phyloP scores from a whole-genome alignment of 2,888 invertebrate genomes.

The Thera obeliscata region DNA sequence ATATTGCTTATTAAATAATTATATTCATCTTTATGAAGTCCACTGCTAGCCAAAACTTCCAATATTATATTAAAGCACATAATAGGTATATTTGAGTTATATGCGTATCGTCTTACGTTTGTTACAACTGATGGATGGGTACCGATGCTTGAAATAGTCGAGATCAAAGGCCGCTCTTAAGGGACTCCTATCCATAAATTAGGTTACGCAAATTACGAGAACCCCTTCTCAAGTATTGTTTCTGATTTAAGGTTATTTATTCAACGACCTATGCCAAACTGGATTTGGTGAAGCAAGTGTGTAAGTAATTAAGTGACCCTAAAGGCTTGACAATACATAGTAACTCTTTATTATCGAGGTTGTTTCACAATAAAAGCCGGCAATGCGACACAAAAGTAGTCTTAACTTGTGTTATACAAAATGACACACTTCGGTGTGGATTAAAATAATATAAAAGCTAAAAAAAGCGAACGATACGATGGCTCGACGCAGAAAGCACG shows the following conservation, averaged over 20 bases:
- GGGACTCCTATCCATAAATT: background rate
- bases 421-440: constrained; percentile 69
- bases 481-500: constrained; percentile 44
- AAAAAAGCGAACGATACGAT: constrained; percentile 49
- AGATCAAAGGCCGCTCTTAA: constrained; percentile 3
- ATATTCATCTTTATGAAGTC: too few relatives aligned
- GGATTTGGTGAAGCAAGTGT: background rate
- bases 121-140: constrained; percentile 2
- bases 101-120: too few relatives aligned
- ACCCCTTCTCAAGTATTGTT: background rate
- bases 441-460: constrained; percentile 74
- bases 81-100: too few relatives aligned
- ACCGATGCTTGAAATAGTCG: constrained; percentile 8
- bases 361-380: constrained; percentile 19
- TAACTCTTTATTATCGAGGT: background rate
- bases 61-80: too few relatives aligned
- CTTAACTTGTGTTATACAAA: constrained; percentile 56
- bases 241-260: background rate
- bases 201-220: background rate
- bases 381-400: constrained; percentile 55
- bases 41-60: too few relatives aligned
- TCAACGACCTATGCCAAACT: background rate
- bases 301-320: background rate
- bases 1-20: too few relatives aligned
- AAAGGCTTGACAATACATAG: background rate